A percentile compares a stretch with the other conserved stretches of the same genome.
Evolutionary conservation across 2,888 invertebrate genomes (phyloP).

Genomic region (Monopis laevigella): DNA sequence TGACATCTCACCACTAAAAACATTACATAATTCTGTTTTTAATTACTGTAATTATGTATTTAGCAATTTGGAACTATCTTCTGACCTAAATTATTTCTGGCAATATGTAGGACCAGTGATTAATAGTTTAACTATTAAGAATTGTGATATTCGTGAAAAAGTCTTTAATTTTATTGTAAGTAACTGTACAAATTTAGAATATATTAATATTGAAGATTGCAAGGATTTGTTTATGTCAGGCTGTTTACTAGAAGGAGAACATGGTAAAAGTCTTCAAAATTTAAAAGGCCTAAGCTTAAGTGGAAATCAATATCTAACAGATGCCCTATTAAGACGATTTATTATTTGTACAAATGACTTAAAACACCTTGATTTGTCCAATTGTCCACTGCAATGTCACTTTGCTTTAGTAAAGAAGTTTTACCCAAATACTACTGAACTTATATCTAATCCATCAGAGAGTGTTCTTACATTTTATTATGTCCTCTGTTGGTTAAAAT

Average conservation of each 20-base stretch:
- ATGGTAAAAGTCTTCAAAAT: slow-evolving; percentile 56
- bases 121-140: slow-evolving; percentile 61
- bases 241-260: slow-evolving; percentile 68
- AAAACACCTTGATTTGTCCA: slow-evolving; percentile 70
- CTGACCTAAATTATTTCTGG: slow-evolving; percentile 62
- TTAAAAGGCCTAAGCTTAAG: slow-evolving; percentile 69
- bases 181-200: slow-evolving; percentile 63
- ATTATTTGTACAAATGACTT: slow-evolving; percentile 68
- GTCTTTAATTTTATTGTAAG: slow-evolving; percentile 68
- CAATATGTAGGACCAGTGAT: slow-evolving; percentile 66
- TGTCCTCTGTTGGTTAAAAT: slow-evolving; percentile 64
- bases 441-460: slow-evolving; percentile 64
- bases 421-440: slow-evolving; percentile 60
- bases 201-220: slow-evolving; percentile 71
- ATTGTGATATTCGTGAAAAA: slow-evolving; percentile 72
- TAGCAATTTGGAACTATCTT: slow-evolving; percentile 63
- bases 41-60: slow-evolving; percentile 60
- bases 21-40: slow-evolving; percentile 47
- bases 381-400: slow-evolving; percentile 77
- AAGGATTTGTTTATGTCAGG: slow-evolving; percentile 80
- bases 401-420: slow-evolving; percentile 73
- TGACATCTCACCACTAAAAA: slow-evolving; percentile 42
- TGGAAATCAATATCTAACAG: slow-evolving; percentile 77
- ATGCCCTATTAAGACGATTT: slow-evolving; percentile 76
- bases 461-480: slow-evolving; percentile 77